These are phyloP conservation scores for Chelonia mydas DNA, from an alignment of 2,797 vertebrate genomes.

Conservation along the genomic window DNA sequence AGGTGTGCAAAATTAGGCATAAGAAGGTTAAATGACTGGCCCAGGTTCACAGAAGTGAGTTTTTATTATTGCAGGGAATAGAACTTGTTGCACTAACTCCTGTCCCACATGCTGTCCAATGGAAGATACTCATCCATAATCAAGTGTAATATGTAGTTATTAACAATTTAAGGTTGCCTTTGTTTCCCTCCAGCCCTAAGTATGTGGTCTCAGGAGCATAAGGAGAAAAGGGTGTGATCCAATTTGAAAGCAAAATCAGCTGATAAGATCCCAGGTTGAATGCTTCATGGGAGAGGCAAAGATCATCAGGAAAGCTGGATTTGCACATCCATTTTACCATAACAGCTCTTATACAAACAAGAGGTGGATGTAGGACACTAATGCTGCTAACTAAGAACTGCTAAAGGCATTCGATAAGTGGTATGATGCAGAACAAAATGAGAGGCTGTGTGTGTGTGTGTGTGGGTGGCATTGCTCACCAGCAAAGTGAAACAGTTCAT, in stretches of 20 bases:
- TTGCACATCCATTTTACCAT: background rate
- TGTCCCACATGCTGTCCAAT: background rate
- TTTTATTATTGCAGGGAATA: background rate
- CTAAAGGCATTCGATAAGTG: background rate
- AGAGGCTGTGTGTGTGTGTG: background rate
- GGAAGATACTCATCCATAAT: background rate
- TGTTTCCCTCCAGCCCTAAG: background rate
- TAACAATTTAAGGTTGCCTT: background rate
- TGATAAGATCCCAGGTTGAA: background rate
- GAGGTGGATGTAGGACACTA: background rate
- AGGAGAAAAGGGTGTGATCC: background rate
- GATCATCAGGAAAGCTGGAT: background rate
- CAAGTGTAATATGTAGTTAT: background rate
- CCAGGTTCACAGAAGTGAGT: background rate
- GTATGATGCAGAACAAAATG: background rate
- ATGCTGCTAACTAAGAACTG: background rate
- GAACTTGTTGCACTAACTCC: background rate
- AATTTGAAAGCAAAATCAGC: background rate
- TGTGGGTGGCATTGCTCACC: background rate
- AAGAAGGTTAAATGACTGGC: background rate
- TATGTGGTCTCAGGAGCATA: background rate
- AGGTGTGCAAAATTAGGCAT: background rate
- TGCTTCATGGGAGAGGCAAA: background rate
- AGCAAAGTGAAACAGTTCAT: background rate
- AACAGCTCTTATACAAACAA: background rate